Percentiles rank a stretch among this genome's conserved stretches.
These are phyloP conservation scores for Rugalucina vietnamica DNA, from an alignment of 2,888 invertebrate genomes.

Conservation along the genomic window DNA sequence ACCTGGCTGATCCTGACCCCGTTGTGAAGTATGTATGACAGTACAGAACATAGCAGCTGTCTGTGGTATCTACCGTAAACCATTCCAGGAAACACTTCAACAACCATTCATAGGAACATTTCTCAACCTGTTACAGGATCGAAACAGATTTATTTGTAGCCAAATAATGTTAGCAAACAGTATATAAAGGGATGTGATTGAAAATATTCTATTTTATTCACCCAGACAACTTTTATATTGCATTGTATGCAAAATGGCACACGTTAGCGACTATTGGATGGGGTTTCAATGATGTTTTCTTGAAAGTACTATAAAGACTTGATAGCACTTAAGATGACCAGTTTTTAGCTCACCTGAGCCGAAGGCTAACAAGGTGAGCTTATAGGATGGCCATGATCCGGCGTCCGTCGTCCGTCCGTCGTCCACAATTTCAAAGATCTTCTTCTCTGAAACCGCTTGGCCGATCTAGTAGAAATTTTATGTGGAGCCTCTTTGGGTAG, in stretches of 20 bases:
- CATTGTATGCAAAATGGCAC: background rate
- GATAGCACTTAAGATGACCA: no score
- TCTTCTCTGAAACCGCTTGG: no score
- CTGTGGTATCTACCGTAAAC: slow-evolving; percentile 32
- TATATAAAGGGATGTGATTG: background rate
- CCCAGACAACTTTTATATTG: background rate
- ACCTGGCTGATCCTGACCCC: slow-evolving; percentile 76
- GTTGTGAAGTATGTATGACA: slow-evolving; percentile 69
- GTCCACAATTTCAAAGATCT: no score
- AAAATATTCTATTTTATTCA: background rate
- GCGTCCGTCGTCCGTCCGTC: no score
- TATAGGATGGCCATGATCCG: no score
- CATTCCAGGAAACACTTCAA: slow-evolving; percentile 53
- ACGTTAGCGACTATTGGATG: background rate
- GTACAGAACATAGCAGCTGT: background rate
- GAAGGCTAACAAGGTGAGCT: no score
- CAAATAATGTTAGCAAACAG: background rate
- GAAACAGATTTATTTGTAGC: background rate
- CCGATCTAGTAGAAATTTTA: no score
- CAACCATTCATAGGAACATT: slow-evolving; percentile 19
- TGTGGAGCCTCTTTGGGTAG: no score
- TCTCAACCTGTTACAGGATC: background rate
- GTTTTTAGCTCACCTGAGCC: no score
- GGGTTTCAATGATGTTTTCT: background rate
- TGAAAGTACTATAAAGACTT: no score